Conservation (phyloP, 2,797 vertebrate genomes). For the Crenichthys baileyi region DNA sequence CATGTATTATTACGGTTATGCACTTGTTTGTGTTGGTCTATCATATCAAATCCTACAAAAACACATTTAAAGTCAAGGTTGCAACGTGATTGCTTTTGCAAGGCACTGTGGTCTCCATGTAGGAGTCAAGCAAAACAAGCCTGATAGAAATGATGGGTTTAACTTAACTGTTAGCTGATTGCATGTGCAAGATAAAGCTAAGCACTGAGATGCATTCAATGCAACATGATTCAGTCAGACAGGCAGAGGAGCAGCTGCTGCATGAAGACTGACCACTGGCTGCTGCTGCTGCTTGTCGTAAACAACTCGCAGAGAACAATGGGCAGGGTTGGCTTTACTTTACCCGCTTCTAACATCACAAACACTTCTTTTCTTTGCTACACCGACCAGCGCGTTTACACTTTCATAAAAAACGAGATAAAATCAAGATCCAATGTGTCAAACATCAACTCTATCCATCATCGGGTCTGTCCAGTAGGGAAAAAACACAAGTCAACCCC, state of each 20-base stretch:
- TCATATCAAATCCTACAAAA: background rate
- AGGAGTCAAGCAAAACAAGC: background rate
- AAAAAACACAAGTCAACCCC: conserved; percentile 72
- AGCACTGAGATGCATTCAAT: background rate
- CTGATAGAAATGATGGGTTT: background rate
- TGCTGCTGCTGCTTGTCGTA: conserved; percentile 75
- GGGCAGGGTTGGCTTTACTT: conserved; percentile 77
- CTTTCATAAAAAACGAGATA: background rate
- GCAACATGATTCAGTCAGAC: background rate
- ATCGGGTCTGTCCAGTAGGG: conserved; percentile 54
- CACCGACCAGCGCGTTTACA: background rate
- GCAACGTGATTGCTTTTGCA: background rate
- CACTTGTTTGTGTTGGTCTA: too few species aligned
- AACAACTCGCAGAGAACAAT: conserved; percentile 87
- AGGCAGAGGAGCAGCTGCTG: conserved; percentile 32
- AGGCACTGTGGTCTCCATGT: background rate
- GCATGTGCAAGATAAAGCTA: background rate
- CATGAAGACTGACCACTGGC: conserved; percentile 68
- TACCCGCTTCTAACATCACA: conserved; percentile 54
- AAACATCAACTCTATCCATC: conserved; percentile 47
- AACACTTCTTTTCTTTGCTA: background rate
- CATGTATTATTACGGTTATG: too few species aligned
- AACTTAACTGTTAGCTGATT: background rate
- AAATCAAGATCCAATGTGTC: background rate
- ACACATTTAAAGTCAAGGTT: background rate